Percentiles rank a stretch among this genome's conserved stretches.
These are phyloP conservation scores for Eupristina koningsbergeri DNA, from an alignment of 1,140 invertebrate genomes.

Conservation along the genomic window DNA sequence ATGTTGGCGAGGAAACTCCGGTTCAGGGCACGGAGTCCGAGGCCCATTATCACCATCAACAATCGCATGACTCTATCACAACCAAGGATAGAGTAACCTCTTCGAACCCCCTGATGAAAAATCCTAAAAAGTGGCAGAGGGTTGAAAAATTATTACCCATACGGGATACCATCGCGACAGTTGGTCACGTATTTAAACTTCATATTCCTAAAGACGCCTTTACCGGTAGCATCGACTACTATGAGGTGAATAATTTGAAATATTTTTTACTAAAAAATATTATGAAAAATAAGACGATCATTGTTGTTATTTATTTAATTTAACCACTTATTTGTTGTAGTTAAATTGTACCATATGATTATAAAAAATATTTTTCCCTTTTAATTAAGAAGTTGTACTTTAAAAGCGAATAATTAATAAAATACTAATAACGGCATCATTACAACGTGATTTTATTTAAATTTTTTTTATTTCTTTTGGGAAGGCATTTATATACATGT, in stretches of 20 bases:
- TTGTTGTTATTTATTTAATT: no score
- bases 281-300: no score
- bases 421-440: no score
- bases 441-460: no score
- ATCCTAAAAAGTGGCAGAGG: conserved; percentile 51
- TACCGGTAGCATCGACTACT: conserved; percentile 67
- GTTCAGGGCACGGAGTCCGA: conserved; percentile 43
- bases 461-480: no score
- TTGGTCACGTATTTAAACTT: conserved; percentile 71
- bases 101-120: neutral
- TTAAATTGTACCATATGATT: no score
- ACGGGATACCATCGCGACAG: conserved; percentile 66
- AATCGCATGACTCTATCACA: neutral
- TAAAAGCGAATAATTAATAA: no score
- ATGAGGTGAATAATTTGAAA: conserved; percentile 64
- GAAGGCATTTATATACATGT: no score
- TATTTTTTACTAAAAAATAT: no score
- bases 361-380: no score
- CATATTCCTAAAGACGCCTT: conserved; percentile 71
- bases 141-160: conserved; percentile 67
- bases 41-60: conserved; percentile 8
- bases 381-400: no score
- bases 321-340: no score
- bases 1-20: conserved; percentile 62
- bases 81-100: conserved; percentile 12